Conservation (phyloP, 2,797 vertebrate genomes). For the Okamejei kenojei region DNA sequence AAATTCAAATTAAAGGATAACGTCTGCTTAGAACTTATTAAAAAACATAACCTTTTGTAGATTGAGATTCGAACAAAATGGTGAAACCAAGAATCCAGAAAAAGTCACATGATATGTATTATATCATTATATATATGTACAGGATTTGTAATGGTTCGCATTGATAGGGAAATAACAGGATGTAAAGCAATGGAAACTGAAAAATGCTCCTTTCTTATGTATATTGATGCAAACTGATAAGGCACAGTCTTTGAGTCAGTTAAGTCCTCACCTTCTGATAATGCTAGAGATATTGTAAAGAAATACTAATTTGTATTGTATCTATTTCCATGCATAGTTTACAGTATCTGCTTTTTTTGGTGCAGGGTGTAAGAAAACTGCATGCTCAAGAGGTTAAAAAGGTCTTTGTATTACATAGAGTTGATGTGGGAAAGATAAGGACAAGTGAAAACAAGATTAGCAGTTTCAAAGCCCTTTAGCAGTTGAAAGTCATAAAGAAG, state of each 20-base stretch:
- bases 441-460: conserved; percentile 21
- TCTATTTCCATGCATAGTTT: not conserved
- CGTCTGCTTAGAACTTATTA: not conserved
- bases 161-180: not conserved
- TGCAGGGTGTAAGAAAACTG: not conserved
- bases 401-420: conserved; percentile 10
- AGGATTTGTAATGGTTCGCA: not conserved
- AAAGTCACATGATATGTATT: not conserved
- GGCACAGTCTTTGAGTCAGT: not conserved
- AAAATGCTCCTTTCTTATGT: not conserved
- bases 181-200: not conserved
- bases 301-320: conserved; percentile 2
- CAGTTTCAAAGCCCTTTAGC: conserved; percentile 33
- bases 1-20: not conserved
- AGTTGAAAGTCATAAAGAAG: conserved; percentile 35
- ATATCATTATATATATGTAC: not conserved
- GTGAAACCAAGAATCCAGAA: too few species aligned
- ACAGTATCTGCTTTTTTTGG: not conserved
- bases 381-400: not conserved
- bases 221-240: not conserved
- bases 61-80: not conserved
- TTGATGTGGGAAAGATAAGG: conserved; percentile 27
- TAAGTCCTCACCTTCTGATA: not conserved
- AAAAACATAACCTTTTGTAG: not conserved
- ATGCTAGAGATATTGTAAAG: not conserved